These are phyloP conservation scores for Conus ventricosus DNA, from an alignment of 1,140 invertebrate genomes.

Conservation along the genomic window DNA sequence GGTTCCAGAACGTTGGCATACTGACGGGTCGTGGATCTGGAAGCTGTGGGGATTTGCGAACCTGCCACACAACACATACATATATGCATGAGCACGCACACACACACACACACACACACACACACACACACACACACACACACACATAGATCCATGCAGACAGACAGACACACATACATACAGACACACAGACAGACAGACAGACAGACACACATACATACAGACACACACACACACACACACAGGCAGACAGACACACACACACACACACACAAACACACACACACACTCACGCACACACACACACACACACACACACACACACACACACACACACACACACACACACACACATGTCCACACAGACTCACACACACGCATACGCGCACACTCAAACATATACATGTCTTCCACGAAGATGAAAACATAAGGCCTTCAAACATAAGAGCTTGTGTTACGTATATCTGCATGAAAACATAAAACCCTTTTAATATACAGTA, in stretches of 20 bases:
- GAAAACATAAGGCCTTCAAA: too few species aligned
- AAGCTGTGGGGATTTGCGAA: conserved; percentile 58
- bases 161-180: conserved; percentile 27
- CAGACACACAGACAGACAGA: conserved; percentile 15
- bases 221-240: conserved; percentile 33
- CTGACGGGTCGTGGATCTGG: conserved; percentile 3
- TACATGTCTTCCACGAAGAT: conserved; percentile 1
- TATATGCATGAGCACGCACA: neutral
- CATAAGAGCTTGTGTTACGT: too few species aligned
- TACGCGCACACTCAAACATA: neutral
- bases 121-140: conserved; percentile 22
- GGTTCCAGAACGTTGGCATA: conserved; percentile 30
- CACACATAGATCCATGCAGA: neutral
- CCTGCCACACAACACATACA: conserved; percentile 38
- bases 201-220: conserved; percentile 36
- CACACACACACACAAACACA: conserved; percentile 17
- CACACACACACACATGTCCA: conserved; percentile 33
- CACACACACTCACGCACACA: conserved; percentile 40
- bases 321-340: conserved; percentile 50
- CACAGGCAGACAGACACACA: neutral
- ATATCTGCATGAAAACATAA: too few species aligned
- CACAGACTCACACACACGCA: conserved; percentile 18
- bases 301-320: conserved; percentile 49
- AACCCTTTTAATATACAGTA: too few species aligned
- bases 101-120: neutral